These are phyloP conservation scores for Maniola jurtina DNA, from an alignment of 1,140 invertebrate species.

Conservation along the genomic window DNA sequence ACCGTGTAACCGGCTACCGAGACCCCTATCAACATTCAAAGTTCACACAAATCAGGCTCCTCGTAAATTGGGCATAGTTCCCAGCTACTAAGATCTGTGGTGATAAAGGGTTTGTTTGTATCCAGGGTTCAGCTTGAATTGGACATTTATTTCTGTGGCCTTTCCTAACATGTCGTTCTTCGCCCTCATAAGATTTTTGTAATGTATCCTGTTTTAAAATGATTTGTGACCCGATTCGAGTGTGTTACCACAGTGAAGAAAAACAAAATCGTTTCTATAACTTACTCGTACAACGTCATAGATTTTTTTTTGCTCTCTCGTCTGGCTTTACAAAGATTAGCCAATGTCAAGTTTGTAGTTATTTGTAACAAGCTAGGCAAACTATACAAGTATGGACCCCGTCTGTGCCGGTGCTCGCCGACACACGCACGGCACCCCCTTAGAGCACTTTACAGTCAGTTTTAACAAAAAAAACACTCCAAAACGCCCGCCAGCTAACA, in stretches of 20 bases:
- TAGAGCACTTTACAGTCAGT: too few species aligned
- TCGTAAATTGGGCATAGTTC: constrained; percentile 29
- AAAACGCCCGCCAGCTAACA: too few species aligned
- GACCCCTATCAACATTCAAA: constrained; percentile 26
- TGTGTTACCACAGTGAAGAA: not conserved
- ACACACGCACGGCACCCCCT: too few species aligned
- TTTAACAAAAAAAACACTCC: too few species aligned
- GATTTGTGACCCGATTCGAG: constrained; percentile 21
- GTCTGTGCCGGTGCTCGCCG: too few species aligned
- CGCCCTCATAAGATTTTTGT: constrained; percentile 43
- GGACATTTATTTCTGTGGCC: constrained; percentile 40
- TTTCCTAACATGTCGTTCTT: constrained; percentile 43
- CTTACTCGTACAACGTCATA: not conserved
- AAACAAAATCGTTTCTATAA: not conserved
- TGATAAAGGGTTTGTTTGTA: not conserved
- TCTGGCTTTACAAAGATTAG: too few species aligned
- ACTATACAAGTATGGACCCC: too few species aligned
- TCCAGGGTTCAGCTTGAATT: constrained; percentile 17
- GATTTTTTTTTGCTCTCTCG: too few species aligned
- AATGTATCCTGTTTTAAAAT: constrained; percentile 33
- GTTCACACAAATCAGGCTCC: constrained; percentile 25
- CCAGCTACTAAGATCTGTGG: constrained; percentile 18
- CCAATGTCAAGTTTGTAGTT: too few species aligned
- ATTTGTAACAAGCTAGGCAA: too few species aligned
- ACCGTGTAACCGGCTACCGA: constrained; percentile 30